Evolutionary conservation across 2,888 invertebrate genomes (phyloP), one percentile per base, ranked within the genome.

Genomic region (Andrena haemorrhoa): DNA sequence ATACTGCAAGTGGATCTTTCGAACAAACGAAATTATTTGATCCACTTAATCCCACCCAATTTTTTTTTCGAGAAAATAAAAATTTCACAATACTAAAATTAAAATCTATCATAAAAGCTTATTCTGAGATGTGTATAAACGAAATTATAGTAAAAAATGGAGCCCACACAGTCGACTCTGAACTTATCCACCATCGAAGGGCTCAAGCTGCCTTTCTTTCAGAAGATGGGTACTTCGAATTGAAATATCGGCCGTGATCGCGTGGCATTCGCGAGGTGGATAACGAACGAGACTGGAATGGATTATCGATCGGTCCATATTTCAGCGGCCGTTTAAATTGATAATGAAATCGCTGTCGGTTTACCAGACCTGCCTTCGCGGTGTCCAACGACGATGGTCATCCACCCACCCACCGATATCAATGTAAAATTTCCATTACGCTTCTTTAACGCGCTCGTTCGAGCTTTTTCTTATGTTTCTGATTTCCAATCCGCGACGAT

Each of bases 251-350:
- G 71, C 69, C 58, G 73, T 61, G 73, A 68, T 70, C 80, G 73
- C 60, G 33, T 53, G 47, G 56, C 35, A 68, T 16, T 63, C 75
- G 61, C 84, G 69, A 69, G 76, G 23, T 61, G 84, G 66, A 82
- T 86, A 86, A 86, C 86, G 84, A 83, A 86, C 82, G 84, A 82
- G 86, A 80, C 81, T 83, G 85, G 81, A 88, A 89, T 87, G 88
- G 89, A 89, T 88, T 89, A 89, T 88, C 86, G 89, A 89, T 89
- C 88, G 84, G 85, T 77, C 80, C 86, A 78, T 80, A 85, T 87
- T 88, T 86, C 86, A 89, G 85, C 63, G 75, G 77, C 33, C 71
- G 86, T 83, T 80, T 84, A 88, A 89, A 88, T 89, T 88, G 88
- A 89, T 89, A 88, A 88, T 88, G 86, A 88, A 86, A 86, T 85